Evolutionary conservation across 2,797 vertebrate species (phyloP).

Genomic region (Lycodopsis pacificus): DNA sequence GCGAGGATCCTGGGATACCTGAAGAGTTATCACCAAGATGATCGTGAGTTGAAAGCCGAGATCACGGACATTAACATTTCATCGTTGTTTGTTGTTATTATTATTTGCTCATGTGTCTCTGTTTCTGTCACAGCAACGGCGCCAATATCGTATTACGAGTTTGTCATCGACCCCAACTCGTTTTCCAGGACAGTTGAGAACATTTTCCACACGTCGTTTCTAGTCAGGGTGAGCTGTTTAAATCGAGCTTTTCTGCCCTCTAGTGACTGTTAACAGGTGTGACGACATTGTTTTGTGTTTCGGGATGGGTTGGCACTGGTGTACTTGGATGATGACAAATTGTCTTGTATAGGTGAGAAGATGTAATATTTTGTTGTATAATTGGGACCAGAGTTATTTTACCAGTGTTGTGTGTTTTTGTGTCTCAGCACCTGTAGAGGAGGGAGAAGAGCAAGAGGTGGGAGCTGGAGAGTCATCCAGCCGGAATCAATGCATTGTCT

Average conservation of each 20-base stretch:
- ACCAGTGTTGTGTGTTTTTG: conserved; percentile 21
- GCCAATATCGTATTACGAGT: no score
- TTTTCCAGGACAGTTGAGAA: conserved; percentile 96
- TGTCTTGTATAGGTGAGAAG: conserved; percentile 84
- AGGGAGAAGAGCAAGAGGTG: conserved; percentile 55
- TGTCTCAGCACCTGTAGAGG: conserved; percentile 78
- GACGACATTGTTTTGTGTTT: conserved; percentile 49
- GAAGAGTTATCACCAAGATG: no score
- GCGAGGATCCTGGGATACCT: no score
- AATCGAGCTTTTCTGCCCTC: conserved; percentile 13
- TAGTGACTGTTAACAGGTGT: conserved; percentile 4
- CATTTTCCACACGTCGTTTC: conserved; percentile 96
- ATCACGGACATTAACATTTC: no score
- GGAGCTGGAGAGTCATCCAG: conserved; percentile 56
- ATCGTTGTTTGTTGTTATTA: no score
- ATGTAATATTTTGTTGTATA: background rate
- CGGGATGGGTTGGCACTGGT: conserved; percentile 84
- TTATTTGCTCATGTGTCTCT: no score
- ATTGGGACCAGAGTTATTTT: no score
- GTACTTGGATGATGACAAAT: conserved; percentile 72
- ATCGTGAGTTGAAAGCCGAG: no score
- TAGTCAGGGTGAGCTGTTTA: conserved; percentile 89
- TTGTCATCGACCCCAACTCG: conserved; percentile 86
- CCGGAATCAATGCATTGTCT: conserved; percentile 82
- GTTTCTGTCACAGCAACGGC: no score